phyloP scores from a whole-genome alignment of 2,113 vertebrate genomes.

The Paratilapia polleni region DNA sequence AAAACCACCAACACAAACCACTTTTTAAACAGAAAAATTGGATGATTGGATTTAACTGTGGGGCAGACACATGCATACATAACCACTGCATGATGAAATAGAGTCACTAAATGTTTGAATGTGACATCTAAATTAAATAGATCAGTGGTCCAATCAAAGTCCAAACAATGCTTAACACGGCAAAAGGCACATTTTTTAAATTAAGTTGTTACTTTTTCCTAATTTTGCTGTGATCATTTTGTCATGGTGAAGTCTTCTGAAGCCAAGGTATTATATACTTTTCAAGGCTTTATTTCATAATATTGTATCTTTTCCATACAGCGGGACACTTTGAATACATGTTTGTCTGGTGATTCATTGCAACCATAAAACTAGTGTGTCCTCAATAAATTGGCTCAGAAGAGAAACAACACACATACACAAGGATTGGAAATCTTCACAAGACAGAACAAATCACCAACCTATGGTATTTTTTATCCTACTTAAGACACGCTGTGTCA shows the following conservation, averaged over 20 bases:
- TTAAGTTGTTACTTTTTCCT: background rate
- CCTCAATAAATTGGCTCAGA: background rate
- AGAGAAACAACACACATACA: background rate
- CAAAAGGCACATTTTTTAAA: background rate
- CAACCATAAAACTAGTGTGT: background rate
- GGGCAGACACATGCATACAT: background rate
- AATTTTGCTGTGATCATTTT: background rate
- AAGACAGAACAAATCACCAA: background rate
- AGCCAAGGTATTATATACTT: background rate
- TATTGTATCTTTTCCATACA: background rate
- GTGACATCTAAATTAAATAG: background rate
- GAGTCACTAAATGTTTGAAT: background rate
- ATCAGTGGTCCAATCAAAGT: background rate
- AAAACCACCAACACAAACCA: slow-evolving; percentile 27
- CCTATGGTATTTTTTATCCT: background rate
- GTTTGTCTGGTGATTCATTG: background rate
- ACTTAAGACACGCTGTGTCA: slow-evolving; percentile 21
- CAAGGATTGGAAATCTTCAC: background rate
- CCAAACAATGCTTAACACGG: background rate
- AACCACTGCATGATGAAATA: background rate
- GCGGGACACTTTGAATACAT: background rate
- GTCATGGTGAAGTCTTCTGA: background rate
- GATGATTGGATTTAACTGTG: slow-evolving; percentile 12
- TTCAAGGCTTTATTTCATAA: background rate
- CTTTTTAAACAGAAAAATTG: slow-evolving; percentile 12